A percentile compares a stretch with the other conserved stretches of the same genome.
phyloP scores from a whole-genome alignment of 2,113 vertebrate species.

The Chionodraco myersi region DNA sequence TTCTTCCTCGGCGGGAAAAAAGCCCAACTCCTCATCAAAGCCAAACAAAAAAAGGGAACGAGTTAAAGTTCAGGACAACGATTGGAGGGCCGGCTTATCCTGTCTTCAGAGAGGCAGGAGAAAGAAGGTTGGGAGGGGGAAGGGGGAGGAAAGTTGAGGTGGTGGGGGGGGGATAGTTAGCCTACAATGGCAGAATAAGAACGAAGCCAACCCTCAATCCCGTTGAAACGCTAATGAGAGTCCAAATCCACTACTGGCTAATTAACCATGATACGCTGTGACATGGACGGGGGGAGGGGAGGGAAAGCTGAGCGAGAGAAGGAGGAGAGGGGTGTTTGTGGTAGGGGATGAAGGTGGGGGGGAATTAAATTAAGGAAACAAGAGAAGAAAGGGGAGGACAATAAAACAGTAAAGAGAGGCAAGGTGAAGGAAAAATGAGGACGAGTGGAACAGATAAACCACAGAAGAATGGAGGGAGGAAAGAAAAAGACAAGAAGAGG shows the following conservation, averaged over 20 bases:
- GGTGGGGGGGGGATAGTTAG: neutral
- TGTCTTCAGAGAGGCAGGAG: constrained; percentile 43
- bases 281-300: constrained; percentile 59
- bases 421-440: constrained; percentile 8
- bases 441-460: constrained; percentile 22
- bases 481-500: neutral
- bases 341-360: constrained; percentile 3
- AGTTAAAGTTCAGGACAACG: constrained; percentile 63
- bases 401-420: neutral
- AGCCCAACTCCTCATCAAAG: constrained; percentile 68
- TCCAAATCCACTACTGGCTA: constrained; percentile 74
- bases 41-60: constrained; percentile 36
- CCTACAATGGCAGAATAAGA: constrained; percentile 71
- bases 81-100: constrained; percentile 47
- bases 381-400: neutral
- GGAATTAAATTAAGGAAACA: no score
- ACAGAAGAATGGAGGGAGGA: constrained; percentile 27
- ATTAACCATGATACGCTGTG: constrained; percentile 80
- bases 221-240: constrained; percentile 76
- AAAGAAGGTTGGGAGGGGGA: neutral
- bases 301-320: constrained; percentile 15
- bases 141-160: constrained; percentile 10
- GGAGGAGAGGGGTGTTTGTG: neutral
- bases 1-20: constrained; percentile 35
- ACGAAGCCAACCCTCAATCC: constrained; percentile 63